phyloP scores from a whole-genome alignment of 2,797 vertebrate species.

The Loriculus beryllinus region DNA sequence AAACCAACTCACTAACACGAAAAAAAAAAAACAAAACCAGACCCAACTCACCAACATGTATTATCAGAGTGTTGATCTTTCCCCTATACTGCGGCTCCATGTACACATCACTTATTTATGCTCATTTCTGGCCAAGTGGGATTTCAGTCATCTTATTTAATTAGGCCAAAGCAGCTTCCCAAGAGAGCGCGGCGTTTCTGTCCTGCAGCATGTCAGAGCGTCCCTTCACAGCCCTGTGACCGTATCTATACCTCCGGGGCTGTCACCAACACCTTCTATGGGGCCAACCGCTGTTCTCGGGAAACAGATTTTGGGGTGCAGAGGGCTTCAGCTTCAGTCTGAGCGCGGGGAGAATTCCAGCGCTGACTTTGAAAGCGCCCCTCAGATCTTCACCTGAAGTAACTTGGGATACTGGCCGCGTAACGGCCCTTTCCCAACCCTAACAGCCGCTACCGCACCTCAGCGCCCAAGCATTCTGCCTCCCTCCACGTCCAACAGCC shows the following conservation, averaged over 20 bases:
- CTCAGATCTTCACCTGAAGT: not conserved
- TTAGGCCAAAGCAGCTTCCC: not conserved
- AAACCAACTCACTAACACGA: not conserved
- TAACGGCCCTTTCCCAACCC: not conserved
- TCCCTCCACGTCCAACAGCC: rapidly evolving
- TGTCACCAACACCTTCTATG: rapidly evolving
- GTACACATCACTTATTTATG: not conserved
- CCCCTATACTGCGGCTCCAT: not conserved
- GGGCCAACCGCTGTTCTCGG: rapidly evolving
- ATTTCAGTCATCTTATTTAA: not conserved
- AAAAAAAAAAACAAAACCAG: not conserved
- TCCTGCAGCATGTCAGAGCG: rapidly evolving
- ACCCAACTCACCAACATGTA: not conserved
- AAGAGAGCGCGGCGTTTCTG: not conserved
- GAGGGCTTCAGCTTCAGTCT: not conserved
- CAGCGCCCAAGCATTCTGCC: not conserved
- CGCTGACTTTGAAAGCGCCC: rapidly evolving
- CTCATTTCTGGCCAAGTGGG: not conserved
- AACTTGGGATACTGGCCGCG: not conserved
- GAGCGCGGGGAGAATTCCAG: not conserved
- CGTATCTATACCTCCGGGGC: not conserved
- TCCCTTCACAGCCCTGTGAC: not conserved
- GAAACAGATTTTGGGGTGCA: not conserved
- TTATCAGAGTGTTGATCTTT: not conserved
- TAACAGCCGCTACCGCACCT: not conserved